phyloP scores from a whole-genome alignment of 2,113 vertebrate species.

The Nesospiza acunhae region DNA sequence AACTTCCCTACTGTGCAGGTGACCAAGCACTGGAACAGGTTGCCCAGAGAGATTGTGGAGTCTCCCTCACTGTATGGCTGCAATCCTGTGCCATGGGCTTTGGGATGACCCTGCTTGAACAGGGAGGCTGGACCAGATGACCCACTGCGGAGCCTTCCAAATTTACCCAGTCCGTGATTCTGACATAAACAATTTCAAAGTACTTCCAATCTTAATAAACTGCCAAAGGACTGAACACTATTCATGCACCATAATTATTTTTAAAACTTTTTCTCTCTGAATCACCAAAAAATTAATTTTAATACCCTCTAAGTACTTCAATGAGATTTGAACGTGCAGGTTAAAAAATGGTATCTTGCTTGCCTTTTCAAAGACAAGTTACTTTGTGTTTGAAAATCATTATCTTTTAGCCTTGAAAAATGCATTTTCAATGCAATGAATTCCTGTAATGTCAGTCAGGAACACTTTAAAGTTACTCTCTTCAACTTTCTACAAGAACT shows the following conservation, averaged over 20 bases:
- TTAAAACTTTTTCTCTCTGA: neutral
- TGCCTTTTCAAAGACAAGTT: neutral
- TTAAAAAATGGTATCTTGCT: neutral
- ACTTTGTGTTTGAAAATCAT: neutral
- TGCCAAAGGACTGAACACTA: neutral
- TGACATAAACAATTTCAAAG: neutral
- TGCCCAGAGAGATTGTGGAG: neutral
- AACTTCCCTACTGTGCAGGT: neutral
- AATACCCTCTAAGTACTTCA: neutral
- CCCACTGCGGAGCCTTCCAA: neutral
- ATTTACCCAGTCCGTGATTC: neutral
- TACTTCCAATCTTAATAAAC: neutral
- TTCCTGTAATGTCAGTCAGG: neutral
- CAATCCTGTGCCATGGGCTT: neutral
- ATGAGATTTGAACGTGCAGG: neutral
- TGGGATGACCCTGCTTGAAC: neutral
- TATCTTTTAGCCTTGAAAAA: neutral
- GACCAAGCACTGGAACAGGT: rapidly evolving
- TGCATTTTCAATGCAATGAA: neutral
- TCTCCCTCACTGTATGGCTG: neutral
- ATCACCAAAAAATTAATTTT: neutral
- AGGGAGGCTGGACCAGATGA: neutral
- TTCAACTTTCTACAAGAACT: neutral
- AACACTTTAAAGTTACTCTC: neutral
- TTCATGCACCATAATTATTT: neutral